Conservation (phyloP, 2,113 vertebrate species). For the Urocolius indicus region DNA sequence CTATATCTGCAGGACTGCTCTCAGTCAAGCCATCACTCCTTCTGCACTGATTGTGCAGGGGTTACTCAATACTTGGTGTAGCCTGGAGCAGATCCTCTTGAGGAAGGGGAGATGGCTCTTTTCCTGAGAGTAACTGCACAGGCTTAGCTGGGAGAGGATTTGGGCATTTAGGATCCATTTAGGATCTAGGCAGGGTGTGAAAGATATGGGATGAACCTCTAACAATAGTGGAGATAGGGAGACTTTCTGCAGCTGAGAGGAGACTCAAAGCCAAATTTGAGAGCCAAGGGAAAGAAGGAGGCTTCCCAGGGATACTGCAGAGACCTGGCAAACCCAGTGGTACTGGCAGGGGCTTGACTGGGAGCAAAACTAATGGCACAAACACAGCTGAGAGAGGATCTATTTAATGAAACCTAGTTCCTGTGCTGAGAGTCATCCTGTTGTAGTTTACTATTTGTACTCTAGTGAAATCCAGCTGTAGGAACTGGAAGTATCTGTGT, state of each 20-base stretch:
- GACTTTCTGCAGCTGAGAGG: not conserved
- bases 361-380: not conserved
- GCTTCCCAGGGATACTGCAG: not conserved
- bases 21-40: too few relatives aligned
- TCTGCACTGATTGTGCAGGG: not conserved
- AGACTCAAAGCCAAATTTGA: not conserved
- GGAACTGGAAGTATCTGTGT: not conserved
- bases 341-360: not conserved
- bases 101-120: not conserved
- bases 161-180: too few relatives aligned
- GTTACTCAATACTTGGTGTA: not conserved
- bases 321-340: not conserved
- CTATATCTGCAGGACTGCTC: not conserved
- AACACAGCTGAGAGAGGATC: not conserved
- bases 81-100: not conserved
- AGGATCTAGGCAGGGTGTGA: not conserved
- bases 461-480: not conserved
- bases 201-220: not conserved
- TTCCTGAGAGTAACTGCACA: not conserved
- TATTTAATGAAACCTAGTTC: not conserved
- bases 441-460: not conserved
- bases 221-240: not conserved
- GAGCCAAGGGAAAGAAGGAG: not conserved
- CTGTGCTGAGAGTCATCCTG: not conserved
- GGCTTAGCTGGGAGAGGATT: not conserved